phyloP scores from a whole-genome alignment of 2,797 vertebrate genomes.

The Diplodus sargus region DNA sequence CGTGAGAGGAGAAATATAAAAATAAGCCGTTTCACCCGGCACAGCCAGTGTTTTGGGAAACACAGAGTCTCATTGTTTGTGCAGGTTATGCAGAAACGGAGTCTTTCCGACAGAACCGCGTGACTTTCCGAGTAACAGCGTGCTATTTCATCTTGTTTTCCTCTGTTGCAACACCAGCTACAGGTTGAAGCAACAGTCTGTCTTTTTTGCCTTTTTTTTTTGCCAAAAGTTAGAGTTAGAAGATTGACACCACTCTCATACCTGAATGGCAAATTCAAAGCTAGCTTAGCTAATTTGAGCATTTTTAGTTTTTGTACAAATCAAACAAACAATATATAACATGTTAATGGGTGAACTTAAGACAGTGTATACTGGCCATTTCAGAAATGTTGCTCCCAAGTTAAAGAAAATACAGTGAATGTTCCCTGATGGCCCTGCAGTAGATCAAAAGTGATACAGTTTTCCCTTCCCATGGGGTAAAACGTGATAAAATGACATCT shows the following conservation, averaged over 20 bases:
- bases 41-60: conserved; percentile 3
- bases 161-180: background rate
- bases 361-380: too few species aligned
- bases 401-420: too few species aligned
- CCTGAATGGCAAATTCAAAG: background rate
- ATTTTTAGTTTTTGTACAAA: background rate
- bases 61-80: background rate
- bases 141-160: background rate
- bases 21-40: background rate
- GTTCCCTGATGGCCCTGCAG: too few species aligned
- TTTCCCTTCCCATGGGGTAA: too few species aligned
- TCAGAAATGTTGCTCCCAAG: too few species aligned
- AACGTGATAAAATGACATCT: too few species aligned
- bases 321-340: background rate
- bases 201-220: too few species aligned
- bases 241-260: background rate
- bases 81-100: background rate
- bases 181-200: background rate
- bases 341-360: background rate
- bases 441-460: too few species aligned
- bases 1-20: conserved; percentile 6
- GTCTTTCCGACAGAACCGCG: background rate
- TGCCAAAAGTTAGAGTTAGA: background rate
- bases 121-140: background rate
- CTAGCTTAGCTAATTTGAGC: background rate